A percentile compares a stretch with the other conserved stretches of the same genome.
phyloP scores from a whole-genome alignment of 2,113 vertebrate species.

The Ictidomys tridecemlineatus region DNA sequence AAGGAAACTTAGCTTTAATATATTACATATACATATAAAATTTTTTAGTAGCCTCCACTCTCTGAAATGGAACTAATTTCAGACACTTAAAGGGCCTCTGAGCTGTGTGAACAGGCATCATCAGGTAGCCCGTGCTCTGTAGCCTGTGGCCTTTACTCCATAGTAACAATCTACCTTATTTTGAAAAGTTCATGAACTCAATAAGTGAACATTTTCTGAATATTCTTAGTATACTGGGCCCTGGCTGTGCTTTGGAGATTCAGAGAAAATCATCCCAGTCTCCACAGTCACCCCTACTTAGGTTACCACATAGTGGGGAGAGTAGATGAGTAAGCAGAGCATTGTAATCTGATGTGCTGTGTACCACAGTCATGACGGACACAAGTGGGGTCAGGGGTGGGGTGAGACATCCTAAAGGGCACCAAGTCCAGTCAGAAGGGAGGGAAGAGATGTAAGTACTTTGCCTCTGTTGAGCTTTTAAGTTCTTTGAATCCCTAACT shows the following conservation, averaged over 20 bases:
- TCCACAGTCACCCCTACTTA: not conserved
- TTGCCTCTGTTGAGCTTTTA: not conserved
- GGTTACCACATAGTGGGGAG: not conserved
- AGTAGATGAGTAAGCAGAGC: not conserved
- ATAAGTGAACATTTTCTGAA: not conserved
- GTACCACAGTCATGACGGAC: not conserved
- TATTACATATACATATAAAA: not conserved
- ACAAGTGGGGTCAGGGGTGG: not conserved
- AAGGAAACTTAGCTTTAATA: constrained; percentile 11
- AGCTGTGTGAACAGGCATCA: not conserved
- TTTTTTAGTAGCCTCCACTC: not conserved
- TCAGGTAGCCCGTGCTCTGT: not conserved
- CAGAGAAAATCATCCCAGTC: not conserved
- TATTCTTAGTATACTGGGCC: not conserved
- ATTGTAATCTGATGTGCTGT: not conserved
- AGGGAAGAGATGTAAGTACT: not conserved
- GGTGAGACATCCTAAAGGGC: not conserved
- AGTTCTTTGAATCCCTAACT: not conserved
- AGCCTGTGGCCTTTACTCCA: not conserved
- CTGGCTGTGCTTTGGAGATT: not conserved
- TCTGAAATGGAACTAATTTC: constrained; percentile 37
- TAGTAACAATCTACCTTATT: not conserved
- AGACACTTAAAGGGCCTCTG: not conserved
- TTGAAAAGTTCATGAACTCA: not conserved
- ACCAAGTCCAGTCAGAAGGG: not conserved